These are phyloP conservation scores for Chaetorhynchus papuensis DNA, from an alignment of 2,113 vertebrate species.

Conservation along the genomic window DNA sequence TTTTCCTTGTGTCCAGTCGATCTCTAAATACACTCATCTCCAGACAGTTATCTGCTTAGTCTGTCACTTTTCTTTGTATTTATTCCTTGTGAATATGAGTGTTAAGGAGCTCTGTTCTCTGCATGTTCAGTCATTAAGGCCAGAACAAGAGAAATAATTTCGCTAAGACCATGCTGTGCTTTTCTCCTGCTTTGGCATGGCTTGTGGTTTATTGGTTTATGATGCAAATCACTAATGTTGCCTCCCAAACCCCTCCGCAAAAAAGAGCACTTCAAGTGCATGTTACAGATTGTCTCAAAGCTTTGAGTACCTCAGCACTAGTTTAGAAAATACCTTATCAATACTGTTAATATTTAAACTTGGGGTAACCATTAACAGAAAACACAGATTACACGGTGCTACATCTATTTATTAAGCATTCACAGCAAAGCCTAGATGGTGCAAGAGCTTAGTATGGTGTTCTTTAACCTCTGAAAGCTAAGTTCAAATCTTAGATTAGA, in stretches of 20 bases:
- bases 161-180: neutral
- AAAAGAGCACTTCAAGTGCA: neutral
- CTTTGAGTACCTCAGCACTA: neutral
- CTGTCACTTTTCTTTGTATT: neutral
- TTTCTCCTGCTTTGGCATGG: neutral
- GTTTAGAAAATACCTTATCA: conserved; percentile 6
- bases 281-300: neutral
- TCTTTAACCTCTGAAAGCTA: conserved; percentile 43
- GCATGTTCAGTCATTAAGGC: neutral
- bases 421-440: conserved; percentile 27
- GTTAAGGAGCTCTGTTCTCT: neutral
- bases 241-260: neutral
- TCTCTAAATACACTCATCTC: neutral
- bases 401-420: conserved; percentile 19
- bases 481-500: conserved; percentile 45
- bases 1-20: neutral
- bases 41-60: neutral
- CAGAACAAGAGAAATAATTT: neutral
- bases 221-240: neutral
- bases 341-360: conserved; percentile 36
- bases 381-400: neutral
- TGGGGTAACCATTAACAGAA: conserved; percentile 20
- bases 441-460: conserved; percentile 16
- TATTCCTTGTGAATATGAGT: neutral
- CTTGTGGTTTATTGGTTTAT: neutral